Base-by-base conservation (phyloP, 2,888 invertebrate species). In the Odiellus spinosus region DNA sequence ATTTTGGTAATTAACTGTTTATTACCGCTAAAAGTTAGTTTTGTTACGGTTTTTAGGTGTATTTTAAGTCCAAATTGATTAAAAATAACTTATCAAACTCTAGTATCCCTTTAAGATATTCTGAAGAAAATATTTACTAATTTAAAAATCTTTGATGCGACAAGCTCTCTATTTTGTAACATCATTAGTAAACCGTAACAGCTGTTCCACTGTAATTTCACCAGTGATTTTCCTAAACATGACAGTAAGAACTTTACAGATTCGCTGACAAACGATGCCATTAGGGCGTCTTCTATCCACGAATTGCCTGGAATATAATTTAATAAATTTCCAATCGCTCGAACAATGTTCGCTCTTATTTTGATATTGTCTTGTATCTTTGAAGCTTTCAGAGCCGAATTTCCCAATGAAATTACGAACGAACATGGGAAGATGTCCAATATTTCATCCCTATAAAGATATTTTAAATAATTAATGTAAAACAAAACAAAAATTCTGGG, bases 121-220 rank as follows among this genome's bases (percentile, higher is more conserved):
- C n/a, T n/a, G n/a, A n/a, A n/a, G n/a, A n/a, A n/a, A n/a, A n/a
- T 36, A 61, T 66, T 55, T 63, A 72, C 71, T 71, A 75, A 75
- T 75, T 76, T 77, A 4, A 56, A 54, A 12, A 63, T 53, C 14
- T 63, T 59, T 8, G 65, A 60, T 50, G 65, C 59, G 21, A 63
- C 59, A 41, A 73, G 64, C 14, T 66, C 63, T 19, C 60, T 52
- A 49, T 71, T 69, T 53, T 65, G 79, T 69, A 88, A 74, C 51
- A 82, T 73, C 58, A 80, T 82, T 19, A 85, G 82, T 47, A 87
- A 67, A 1, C 87, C 86, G 63, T 87, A 82, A 63, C 88, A 90
- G 1, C 87, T 80, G 66, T 90, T 90, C 90, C 90, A 90, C 45
- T 85, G 74, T 34, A 86, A 75, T 68, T 70, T 56, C 17, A 59